Evolutionary conservation across 2,797 vertebrate genomes (phyloP), one percentile per base, ranked within the genome.

Genomic region (Sebastiscus tertius): DNA sequence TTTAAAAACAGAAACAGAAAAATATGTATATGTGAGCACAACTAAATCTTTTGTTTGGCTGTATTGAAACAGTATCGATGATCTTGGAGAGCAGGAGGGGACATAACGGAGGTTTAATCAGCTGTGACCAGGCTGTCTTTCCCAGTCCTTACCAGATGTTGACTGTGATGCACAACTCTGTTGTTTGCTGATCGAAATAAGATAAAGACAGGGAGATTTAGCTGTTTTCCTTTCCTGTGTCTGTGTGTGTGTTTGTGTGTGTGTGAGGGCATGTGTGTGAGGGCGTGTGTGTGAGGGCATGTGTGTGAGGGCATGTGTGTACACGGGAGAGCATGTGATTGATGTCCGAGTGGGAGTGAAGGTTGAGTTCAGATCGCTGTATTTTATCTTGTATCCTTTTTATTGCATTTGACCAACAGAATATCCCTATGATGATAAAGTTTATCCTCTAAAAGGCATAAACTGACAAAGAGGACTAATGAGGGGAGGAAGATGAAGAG

Each of bases 341-440:
- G 82, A 90, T 90, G 74, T 72, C 36, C 1, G 24, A 79, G 72
- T 86, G 67, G 85, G 80, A 83, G 82, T 78, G 26, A 66, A 60
- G 77, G 68, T 36, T 67, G 77, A 75, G 42, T 86, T 86, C 64
- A 72, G 67, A 82, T 74, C 76, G 49, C 68, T 80, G 83, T 80
- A 80, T 89, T 87, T 91, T 82, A 90, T 79, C 24, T 62, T 70
- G 75, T 86, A 77, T 84, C 67, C 66, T 82, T 81, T 87, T 87
- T 77, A 88, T 85, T 84, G 85, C 84, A 58, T 83, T 87, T 86
- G 76, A 88, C 78, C 85, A 81, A 69, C 70, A 81, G 36, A 81
- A 78, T 82, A 69, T 77, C 72, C 86, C 81, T 49, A 34, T 79
- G 72, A 79, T 66, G 73, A 87, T 91, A 87, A 90, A 90, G 84